Evolutionary conservation across 2,888 invertebrate genomes (phyloP), one percentile per base, ranked within the genome.

Genomic region (Diplazon laetatorius): DNA sequence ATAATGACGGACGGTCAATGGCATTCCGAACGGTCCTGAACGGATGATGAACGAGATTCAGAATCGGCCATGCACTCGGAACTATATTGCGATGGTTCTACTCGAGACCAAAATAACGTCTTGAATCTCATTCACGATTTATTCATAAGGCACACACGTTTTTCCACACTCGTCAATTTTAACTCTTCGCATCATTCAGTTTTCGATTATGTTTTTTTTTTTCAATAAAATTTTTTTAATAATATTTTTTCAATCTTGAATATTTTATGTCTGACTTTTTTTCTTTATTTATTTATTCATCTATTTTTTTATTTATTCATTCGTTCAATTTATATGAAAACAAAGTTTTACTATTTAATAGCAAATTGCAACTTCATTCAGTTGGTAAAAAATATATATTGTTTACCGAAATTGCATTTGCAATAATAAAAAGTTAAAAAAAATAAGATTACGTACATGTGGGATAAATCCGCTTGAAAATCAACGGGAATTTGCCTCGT

Each of bases 1-100:
- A 87, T 86, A 86, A 85, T 83, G 46, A 77, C 46, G 74, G 52
- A 66, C 78, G 80, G 83, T 81, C 83, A 44, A 65, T 73, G 59
- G 25, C 57, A 68, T 66, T 39, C 60, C 50, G 74, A 30, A 77
- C 48, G 55, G 55, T 66, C 80, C 69, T 80, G 79, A n/a, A n/a
- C 80, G 81, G 78, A 85, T 75, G 80, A 78, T 82, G 82, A 81
- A 48, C 46, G 44, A 35, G 55, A 72, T 48, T 60, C 76, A 60
- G 60, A 22, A 76, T 18, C 35, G 44, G 30, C 74, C 78, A n/a
- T n/a, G n/a, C n/a, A 68, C 78, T 75, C 71, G 68, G 59, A 50
- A 65, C 52, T 48, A 50, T 46, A n/a, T n/a, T n/a, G n/a, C 60
- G 68, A 80, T 71, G 73, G 50, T 57, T 70, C 73, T 79, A 81